A percentile compares a stretch with the other conserved stretches of the same genome.
These are phyloP conservation scores for Odontesthes bonariensis DNA, from an alignment of 2,113 vertebrate species.

Conservation along the genomic window DNA sequence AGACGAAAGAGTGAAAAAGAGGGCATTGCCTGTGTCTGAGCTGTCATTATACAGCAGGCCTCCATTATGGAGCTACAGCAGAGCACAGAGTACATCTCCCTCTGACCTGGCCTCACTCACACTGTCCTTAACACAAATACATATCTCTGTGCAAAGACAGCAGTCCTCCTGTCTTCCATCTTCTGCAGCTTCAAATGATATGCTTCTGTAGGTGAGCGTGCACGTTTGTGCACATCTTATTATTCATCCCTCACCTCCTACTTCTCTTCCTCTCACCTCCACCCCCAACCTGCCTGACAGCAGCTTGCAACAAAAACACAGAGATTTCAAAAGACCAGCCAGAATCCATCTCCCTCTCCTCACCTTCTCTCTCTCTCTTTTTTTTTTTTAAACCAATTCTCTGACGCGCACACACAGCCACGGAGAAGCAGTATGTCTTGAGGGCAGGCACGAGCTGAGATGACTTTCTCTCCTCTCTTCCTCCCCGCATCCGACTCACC, in stretches of 20 bases:
- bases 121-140: slow-evolving; percentile 34
- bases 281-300: slow-evolving; percentile 52
- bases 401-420: slow-evolving; percentile 34
- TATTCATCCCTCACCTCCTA: slow-evolving; percentile 72
- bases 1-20: slow-evolving; percentile 38
- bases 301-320: slow-evolving; percentile 72
- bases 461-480: slow-evolving; percentile 65
- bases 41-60: slow-evolving; percentile 77
- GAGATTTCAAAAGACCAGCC: slow-evolving; percentile 74
- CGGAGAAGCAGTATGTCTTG: slow-evolving; percentile 66
- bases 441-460: slow-evolving; percentile 71
- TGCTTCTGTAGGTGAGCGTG: slow-evolving; percentile 17
- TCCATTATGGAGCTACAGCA: slow-evolving; percentile 73
- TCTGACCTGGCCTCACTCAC: slow-evolving; percentile 57
- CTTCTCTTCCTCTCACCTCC: slow-evolving; percentile 34
- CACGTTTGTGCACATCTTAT: slow-evolving; percentile 53
- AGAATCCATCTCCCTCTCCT: slow-evolving; percentile 57
- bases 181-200: slow-evolving; percentile 54
- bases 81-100: slow-evolving; percentile 63
- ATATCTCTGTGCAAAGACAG: slow-evolving; percentile 41
- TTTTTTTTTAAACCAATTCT: slow-evolving; percentile 31
- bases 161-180: slow-evolving; percentile 47
- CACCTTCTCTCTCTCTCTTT: slow-evolving; percentile 43
- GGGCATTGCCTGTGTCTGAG: slow-evolving; percentile 50
- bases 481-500: slow-evolving; percentile 62